Conservation (phyloP, 2,888 invertebrate species). For the Emesis russula region DNA sequence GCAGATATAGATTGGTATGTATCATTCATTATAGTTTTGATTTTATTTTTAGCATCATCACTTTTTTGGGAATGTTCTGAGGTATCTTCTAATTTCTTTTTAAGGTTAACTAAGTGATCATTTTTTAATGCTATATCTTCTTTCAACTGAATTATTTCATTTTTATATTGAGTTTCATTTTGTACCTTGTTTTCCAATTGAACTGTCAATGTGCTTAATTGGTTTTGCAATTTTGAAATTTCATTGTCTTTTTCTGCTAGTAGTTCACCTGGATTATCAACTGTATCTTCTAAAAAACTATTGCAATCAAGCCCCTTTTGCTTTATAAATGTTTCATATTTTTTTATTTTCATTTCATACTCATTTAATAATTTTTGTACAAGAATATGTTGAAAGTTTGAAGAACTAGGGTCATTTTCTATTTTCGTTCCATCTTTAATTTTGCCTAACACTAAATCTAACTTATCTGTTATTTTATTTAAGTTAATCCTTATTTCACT, state of each 20-base stretch:
- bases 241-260: conserved; percentile 90
- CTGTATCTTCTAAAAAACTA: conserved; percentile 51
- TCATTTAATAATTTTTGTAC: conserved; percentile 92
- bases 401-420: conserved; percentile 66
- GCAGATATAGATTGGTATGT: conserved; percentile 92
- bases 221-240: conserved; percentile 85
- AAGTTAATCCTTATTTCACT: conserved; percentile 94
- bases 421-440: conserved; percentile 89
- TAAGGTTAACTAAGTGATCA: conserved; percentile 69
- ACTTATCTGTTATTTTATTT: conserved; percentile 92
- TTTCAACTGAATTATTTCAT: conserved; percentile 89
- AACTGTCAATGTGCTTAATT: background rate
- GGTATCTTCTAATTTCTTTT: conserved; percentile 83
- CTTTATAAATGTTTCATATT: conserved; percentile 92
- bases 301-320: conserved; percentile 87
- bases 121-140: conserved; percentile 71
- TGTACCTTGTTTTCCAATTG: conserved; percentile 60
- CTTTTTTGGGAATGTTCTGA: conserved; percentile 46
- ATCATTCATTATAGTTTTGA: conserved; percentile 93
- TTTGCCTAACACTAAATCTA: conserved; percentile 92
- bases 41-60: conserved; percentile 71
- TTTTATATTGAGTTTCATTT: conserved; percentile 80
- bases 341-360: conserved; percentile 94
- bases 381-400: conserved; percentile 91
- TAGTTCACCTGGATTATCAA: conserved; percentile 54